phyloP scores from a whole-genome alignment of 2,113 vertebrate species.

The Gnathonemus echidnorhynchus region DNA sequence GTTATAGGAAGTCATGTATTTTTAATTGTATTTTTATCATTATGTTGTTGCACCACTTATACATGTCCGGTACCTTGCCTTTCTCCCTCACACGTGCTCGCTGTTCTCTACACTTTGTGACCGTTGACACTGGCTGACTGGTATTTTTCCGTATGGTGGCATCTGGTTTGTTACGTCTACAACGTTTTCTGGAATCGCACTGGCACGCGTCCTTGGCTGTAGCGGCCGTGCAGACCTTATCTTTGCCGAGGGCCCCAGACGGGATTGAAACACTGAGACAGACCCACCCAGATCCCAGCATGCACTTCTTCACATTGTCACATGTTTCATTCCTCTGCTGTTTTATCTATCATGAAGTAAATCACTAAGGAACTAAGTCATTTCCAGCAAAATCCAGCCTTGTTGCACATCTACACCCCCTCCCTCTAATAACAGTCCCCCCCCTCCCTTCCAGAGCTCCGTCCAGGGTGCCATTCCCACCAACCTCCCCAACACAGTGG shows the following conservation, averaged over 20 bases:
- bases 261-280: neutral
- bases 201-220: neutral
- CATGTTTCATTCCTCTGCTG: neutral
- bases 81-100: neutral
- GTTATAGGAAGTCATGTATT: neutral
- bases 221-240: neutral
- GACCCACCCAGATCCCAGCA: neutral
- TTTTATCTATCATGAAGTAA: neutral
- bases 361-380: neutral
- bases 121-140: neutral
- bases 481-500: constrained; percentile 78
- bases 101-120: neutral
- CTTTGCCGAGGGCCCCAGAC: neutral
- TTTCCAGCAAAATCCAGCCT: neutral
- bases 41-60: neutral
- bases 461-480: constrained; percentile 83
- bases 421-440: neutral
- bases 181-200: neutral
- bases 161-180: neutral
- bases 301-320: neutral
- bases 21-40: neutral
- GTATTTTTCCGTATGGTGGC: neutral
- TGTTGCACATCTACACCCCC: neutral
- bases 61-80: neutral
- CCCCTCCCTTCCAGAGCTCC: constrained; percentile 51